Base-by-base conservation (phyloP, 2,113 vertebrate genomes). In the Tragelaphus imberbis region DNA sequence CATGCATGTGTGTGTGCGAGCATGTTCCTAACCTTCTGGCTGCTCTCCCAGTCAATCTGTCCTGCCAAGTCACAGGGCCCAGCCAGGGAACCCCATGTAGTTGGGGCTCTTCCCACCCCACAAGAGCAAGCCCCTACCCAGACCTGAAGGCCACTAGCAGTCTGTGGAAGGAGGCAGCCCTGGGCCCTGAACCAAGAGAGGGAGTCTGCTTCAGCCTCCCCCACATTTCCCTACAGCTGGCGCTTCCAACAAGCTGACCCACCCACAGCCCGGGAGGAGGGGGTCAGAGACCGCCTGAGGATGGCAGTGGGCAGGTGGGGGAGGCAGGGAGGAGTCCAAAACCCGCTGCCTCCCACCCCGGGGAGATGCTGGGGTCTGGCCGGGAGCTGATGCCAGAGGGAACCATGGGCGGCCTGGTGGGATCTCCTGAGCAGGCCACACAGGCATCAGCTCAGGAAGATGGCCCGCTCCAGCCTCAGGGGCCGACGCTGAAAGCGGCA, bases 1-100 rank as follows among this genome's bases (percentile, higher is more conserved):
- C 44, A 40, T 44, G 23, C 40, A 14, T 4, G 71, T 3, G 1
- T 25, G 23, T 21, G 0, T 6, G 68, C 5, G 2, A 3, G 36
- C 11, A 3, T 27, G 75, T 7, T 25, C 75, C 25, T 79, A 7
- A 14, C 44, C 75, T 33, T 53, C 79, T 19, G 47, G 79, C 79
- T n/a, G 49, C 19, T 23, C 49, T 33, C 30, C 49, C 28, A 17
- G 49, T 6, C 6, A 3, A n/a, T 19, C 49, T 23, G 49, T 23
- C 80, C 77, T 30, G 28, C 8, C 1, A 1, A 30, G 28, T 5
- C 47, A 17, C 77, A 49, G 75, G 77, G 27, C 77, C 77, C 47
- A 8, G 9, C 28, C 77, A 19, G 77, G 12, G 77, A 49, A 9
- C 44, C 27, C 15, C 27, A 51, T 2, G 47, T 11, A 28, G 27